Conservation (phyloP, 2,888 invertebrate species). For the Agonopterix heracliana region DNA sequence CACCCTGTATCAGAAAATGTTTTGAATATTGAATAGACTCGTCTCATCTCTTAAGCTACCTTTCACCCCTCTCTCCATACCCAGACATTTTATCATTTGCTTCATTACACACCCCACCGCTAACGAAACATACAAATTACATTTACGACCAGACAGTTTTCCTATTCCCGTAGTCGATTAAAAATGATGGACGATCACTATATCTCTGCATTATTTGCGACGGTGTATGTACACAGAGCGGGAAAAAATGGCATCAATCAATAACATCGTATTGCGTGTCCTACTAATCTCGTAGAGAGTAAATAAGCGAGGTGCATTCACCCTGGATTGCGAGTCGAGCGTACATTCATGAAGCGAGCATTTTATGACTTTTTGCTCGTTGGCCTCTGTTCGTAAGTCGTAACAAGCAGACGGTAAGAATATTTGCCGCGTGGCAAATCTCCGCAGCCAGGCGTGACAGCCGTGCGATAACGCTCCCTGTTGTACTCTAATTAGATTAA, state of each 20-base stretch:
- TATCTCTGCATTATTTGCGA: too few relatives aligned
- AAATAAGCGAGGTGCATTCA: slow-evolving; percentile 40
- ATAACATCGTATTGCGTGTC: slow-evolving; percentile 40
- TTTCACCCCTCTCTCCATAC: slow-evolving; percentile 11
- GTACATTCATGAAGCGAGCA: slow-evolving; percentile 25
- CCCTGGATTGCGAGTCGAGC: slow-evolving; percentile 14
- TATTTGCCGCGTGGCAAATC: slow-evolving; percentile 51
- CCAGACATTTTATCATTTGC: slow-evolving; percentile 43
- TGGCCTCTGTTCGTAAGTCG: slow-evolving; percentile 12
- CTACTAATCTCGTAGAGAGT: slow-evolving; percentile 32
- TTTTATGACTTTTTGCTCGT: slow-evolving; percentile 41
- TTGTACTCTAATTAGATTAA: slow-evolving; percentile 54
- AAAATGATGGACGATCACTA: slow-evolving; percentile 46
- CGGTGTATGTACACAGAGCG: slow-evolving; percentile 14
- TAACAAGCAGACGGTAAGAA: slow-evolving; percentile 39
- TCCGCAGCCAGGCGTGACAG: slow-evolving; percentile 45
- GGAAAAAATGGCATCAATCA: slow-evolving; percentile 53
- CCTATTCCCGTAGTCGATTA: slow-evolving; percentile 30
- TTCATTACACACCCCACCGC: slow-evolving; percentile 32
- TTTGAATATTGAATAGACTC: too few relatives aligned
- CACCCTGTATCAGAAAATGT: too few relatives aligned
- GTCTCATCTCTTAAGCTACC: too few relatives aligned
- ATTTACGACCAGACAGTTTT: slow-evolving; percentile 11
- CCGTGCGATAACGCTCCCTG: slow-evolving; percentile 45
- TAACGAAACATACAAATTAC: slow-evolving; percentile 33